Conservation (phyloP, 1,140 invertebrate genomes). For the Brachionus sp. region DNA sequence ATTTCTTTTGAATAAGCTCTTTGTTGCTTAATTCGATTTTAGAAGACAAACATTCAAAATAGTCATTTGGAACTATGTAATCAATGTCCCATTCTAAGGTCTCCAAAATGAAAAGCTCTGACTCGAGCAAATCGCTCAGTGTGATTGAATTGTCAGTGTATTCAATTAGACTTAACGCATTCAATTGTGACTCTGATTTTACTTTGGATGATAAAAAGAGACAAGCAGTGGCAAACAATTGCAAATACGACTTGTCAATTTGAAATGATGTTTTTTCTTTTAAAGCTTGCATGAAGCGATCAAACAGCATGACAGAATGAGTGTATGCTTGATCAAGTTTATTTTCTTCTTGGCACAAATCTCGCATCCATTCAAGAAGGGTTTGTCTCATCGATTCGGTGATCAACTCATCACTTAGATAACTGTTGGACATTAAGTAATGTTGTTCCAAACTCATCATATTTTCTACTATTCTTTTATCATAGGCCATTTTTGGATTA, state of each 20-base stretch:
- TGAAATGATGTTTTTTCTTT: neutral
- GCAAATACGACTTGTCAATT: conserved; percentile 7
- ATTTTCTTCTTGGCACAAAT: conserved; percentile 30
- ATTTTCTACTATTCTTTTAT: neutral
- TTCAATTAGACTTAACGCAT: neutral
- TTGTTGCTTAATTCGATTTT: neutral
- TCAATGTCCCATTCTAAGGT: conserved; percentile 14
- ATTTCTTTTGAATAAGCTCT: neutral
- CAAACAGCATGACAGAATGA: neutral
- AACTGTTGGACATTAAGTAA: neutral
- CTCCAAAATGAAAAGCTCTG: conserved; percentile 2
- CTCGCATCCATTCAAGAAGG: neutral
- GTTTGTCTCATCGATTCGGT: neutral
- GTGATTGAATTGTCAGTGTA: conserved; percentile 21
- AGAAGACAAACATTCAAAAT: neutral
- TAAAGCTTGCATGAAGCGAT: neutral
- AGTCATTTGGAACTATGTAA: conserved; percentile 7
- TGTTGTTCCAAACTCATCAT: neutral
- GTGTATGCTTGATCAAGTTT: neutral
- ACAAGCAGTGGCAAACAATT: conserved; percentile 17
- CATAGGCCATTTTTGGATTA: neutral
- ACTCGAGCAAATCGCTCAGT: neutral
- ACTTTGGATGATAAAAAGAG: neutral
- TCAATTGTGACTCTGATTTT: neutral
- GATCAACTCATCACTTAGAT: neutral